Percentiles rank a stretch among this genome's conserved stretches.
phyloP scores from a whole-genome alignment of 2,888 invertebrate genomes.

The Xiphydria camelus region DNA sequence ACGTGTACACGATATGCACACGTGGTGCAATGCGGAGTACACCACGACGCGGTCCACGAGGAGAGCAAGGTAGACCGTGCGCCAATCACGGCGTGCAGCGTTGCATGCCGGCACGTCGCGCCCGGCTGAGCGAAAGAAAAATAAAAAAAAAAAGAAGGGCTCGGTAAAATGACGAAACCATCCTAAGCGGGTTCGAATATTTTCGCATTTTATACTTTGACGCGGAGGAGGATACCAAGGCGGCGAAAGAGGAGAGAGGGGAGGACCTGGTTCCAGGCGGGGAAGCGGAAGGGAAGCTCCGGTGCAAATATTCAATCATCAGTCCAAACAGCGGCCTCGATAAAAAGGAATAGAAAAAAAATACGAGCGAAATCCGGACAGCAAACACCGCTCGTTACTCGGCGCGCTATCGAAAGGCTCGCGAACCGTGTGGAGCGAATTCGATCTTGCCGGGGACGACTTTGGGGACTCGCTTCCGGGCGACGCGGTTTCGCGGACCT shows the following conservation, averaged over 20 bases:
- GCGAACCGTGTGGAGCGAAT: no score
- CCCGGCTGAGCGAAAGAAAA: slow-evolving; percentile 35
- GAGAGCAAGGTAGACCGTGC: no score
- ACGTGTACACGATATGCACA: no score
- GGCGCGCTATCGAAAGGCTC: no score
- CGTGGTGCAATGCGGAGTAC: no score
- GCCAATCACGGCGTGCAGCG: slow-evolving; percentile 17
- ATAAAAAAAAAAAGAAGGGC: slow-evolving; percentile 21
- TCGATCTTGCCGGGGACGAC: no score
- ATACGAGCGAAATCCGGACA: background rate
- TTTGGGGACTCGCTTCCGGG: no score
- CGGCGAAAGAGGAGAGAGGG: slow-evolving; percentile 9
- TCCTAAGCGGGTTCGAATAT: slow-evolving; percentile 28
- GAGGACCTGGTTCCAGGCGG: background rate
- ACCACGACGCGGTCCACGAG: no score
- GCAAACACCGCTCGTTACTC: no score
- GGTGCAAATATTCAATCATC: slow-evolving; percentile 38
- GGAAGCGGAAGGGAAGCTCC: slow-evolving; percentile 11
- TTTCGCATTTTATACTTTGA: no score
- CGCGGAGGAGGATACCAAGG: slow-evolving; percentile 1
- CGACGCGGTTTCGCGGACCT: no score
- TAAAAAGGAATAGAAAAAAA: slow-evolving; percentile 6
- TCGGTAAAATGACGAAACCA: slow-evolving; percentile 36
- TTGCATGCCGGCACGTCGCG: slow-evolving; percentile 49
- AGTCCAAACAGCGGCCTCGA: slow-evolving; percentile 24